Percentiles rank a stretch among this genome's conserved stretches.
These are phyloP conservation scores for Hydrophis major DNA, from an alignment of 2,797 vertebrate species.

Conservation along the genomic window DNA sequence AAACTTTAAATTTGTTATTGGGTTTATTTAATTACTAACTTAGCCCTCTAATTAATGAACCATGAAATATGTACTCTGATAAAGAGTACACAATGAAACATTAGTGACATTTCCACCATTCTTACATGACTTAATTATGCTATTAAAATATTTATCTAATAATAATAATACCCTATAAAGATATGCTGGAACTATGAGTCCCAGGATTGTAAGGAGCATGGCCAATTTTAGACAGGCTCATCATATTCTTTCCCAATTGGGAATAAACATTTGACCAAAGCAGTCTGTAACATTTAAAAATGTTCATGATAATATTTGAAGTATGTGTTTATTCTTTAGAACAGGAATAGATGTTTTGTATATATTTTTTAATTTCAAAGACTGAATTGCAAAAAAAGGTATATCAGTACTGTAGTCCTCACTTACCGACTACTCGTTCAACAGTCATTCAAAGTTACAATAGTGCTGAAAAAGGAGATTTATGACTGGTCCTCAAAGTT, in stretches of 20 bases:
- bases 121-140: background rate
- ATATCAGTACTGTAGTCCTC: background rate
- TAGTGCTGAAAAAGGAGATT: background rate
- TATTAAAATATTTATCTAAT: background rate
- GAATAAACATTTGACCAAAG: background rate
- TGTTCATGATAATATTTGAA: background rate
- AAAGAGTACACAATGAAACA: background rate
- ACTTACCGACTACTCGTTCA: background rate
- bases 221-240: background rate
- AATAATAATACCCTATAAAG: background rate
- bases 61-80: background rate
- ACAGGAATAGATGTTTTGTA: background rate
- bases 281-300: background rate
- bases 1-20: background rate
- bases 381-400: background rate
- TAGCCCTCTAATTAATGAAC: background rate
- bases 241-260: background rate
- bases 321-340: background rate
- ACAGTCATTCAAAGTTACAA: background rate
- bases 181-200: background rate
- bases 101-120: background rate
- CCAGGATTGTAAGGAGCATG: background rate
- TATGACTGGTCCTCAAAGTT: background rate
- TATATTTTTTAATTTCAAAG: background rate
- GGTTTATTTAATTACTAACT: background rate